Conservation (phyloP, 2,888 invertebrate genomes). For the Drosophila paranaensis region DNA sequence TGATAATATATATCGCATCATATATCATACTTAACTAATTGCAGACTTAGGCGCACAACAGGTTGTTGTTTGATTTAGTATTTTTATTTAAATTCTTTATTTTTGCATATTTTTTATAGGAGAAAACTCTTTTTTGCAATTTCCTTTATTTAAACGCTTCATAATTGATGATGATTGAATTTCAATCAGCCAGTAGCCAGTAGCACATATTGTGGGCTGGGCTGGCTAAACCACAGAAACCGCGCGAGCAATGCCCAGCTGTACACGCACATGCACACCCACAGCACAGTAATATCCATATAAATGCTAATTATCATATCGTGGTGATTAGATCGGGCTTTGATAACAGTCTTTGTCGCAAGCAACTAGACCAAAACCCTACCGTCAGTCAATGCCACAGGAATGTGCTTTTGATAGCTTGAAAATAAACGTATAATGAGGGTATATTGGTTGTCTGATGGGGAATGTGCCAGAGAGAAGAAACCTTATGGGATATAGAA, state of each 20-base stretch:
- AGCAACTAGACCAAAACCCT: not conserved
- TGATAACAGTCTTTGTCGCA: conserved; percentile 34
- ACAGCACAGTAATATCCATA: conserved; percentile 14
- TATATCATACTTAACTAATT: conserved; percentile 3
- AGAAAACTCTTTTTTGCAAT: not conserved
- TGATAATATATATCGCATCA: conserved; percentile 14
- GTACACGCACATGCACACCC: not conserved
- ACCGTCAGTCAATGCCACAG: not conserved
- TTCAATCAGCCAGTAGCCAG: conserved; percentile 29
- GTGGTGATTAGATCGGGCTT: conserved; percentile 50
- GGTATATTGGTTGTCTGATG: not conserved
- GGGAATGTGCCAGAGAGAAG: too few species aligned
- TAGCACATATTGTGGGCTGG: not conserved
- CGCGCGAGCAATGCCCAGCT: not conserved
- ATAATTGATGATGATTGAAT: conserved; percentile 67
- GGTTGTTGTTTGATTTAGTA: not conserved
- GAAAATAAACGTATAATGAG: not conserved
- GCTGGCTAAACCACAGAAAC: conserved; percentile 13
- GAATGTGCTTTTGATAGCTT: not conserved
- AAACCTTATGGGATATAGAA: too few species aligned
- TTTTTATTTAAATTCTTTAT: not conserved
- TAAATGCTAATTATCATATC: conserved; percentile 52
- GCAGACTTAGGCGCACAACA: not conserved
- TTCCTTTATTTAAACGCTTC: conserved; percentile 22
- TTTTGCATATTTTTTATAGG: not conserved